Base-by-base conservation (phyloP, 2,113 vertebrate genomes). In the Brachypteracias leptosomus region DNA sequence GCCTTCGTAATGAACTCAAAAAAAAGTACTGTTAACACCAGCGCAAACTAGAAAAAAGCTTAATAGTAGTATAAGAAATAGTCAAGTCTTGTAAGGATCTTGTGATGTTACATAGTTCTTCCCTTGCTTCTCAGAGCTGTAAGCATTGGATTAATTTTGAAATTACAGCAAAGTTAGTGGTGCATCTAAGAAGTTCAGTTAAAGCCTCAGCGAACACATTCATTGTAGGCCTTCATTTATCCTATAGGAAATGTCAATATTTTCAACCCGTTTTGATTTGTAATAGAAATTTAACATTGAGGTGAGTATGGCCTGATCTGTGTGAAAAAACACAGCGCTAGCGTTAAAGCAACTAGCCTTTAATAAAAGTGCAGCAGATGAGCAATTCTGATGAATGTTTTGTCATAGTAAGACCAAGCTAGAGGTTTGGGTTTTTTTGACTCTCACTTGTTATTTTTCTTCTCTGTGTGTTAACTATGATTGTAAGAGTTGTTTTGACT, bases 341-440 rank as follows among this genome's bases (percentile, higher is more conserved):
- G 5, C 10, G 18, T 38, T 54, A 49, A 46, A 63, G 62, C 17
- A 33, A 0, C 61, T 58, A 25, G 7, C 35, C 4, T 58, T 7
- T 3, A 54, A 59, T n/a, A 49, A 66, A 76, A 72, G 25, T 22
- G 0, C 2, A 3, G 1, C 11, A 36, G 36, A 52, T 10, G 36
- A 73, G 17, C 35, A 52, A 3, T 88, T 77, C 24, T 38, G n/a
- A 17, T 74, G 2, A 71, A 24, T 24, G 4, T 57, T 76, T 84
- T 88, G 13, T 11, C 19, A 46, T 85, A 3, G 36, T 58, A 9
- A 6, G 10, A 67, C 36, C 42, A 17, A 85, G 28, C 25, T 7
- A 10, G 35, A 35, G 16, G 42, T 42, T 28, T 59, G 36, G 33
- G 31, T 0, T 73, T 75, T 73, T 59, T 73, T 36, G 2, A n/a